Percentiles rank a stretch among this genome's conserved stretches.
These are phyloP conservation scores for Mythimna ferrago DNA, from an alignment of 2,888 invertebrate species.

Conservation along the genomic window DNA sequence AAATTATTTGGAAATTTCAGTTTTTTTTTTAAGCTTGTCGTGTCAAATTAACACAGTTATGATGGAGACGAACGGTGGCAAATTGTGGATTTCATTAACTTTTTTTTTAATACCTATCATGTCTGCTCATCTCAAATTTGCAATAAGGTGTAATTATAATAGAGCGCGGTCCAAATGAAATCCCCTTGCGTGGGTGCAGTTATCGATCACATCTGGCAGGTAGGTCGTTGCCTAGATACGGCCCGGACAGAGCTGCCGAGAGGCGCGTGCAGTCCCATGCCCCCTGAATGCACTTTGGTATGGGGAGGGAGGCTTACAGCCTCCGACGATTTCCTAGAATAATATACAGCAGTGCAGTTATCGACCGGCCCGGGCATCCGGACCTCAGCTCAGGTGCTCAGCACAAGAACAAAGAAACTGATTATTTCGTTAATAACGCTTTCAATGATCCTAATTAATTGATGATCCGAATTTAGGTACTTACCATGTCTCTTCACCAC, in stretches of 20 bases:
- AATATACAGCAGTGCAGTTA: conserved; percentile 9
- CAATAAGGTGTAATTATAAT: background rate
- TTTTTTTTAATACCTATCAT: background rate
- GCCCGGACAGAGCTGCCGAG: background rate
- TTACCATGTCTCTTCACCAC: too few species aligned
- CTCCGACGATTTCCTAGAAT: conserved; percentile 1
- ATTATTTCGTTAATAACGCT: background rate
- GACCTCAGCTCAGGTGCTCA: background rate
- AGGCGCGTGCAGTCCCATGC: background rate
- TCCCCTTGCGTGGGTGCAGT: conserved; percentile 4
- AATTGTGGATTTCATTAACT: background rate
- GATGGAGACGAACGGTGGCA: background rate
- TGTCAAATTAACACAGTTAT: background rate
- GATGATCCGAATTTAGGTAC: too few species aligned
- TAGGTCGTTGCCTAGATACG: conserved; percentile 19
- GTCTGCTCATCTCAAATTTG: conserved; percentile 2
- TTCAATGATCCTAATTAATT: background rate
- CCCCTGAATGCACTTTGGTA: conserved; percentile 18
- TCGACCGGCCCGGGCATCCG: conserved; percentile 19
- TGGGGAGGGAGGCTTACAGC: conserved; percentile 9
- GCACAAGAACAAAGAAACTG: conserved; percentile 15
- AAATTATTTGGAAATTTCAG: too few species aligned
- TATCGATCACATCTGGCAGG: conserved; percentile 34
- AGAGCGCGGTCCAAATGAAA: conserved; percentile 1
- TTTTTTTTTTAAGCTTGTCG: background rate